Base-by-base conservation (phyloP, 2,797 vertebrate genomes). In the Xerus rutilus region DNA sequence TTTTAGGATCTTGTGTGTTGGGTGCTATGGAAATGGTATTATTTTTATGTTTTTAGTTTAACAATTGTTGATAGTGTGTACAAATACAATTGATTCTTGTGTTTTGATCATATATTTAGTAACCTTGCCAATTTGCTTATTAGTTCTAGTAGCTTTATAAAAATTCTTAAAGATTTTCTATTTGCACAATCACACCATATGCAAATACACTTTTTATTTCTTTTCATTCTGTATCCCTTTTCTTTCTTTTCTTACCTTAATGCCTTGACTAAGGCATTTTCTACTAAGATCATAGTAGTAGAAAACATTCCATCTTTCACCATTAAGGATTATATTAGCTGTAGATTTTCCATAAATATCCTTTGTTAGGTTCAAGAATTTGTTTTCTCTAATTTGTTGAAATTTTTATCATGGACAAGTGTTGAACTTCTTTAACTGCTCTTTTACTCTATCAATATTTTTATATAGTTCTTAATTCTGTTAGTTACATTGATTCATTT, bases 351-450 rank as follows among this genome's bases (percentile, higher is more conserved):
- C 32, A 59, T 59, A 59, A 59, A 89, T 76, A 83, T 21, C 54
- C 30, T 45, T 72, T 86, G 45, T 45, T 86, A 57, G 28, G 65
- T 85, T 85, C 45, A 64, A 67, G 65, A 86, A 86, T 79, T 73
- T 62, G 39, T 73, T 91, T 94, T 72, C 70, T 78, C 54, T 86
- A 45, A 72, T 79, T 84, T 85, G 43, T 78, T 70, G 64, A 84
- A n/a, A 69, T 49, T 93, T 85, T 84, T 90, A 52, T 84, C 35
- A 72, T 49, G 21, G 45, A 12, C 35, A 94, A 45, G 11, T 35
- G 21, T 91, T 72, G 17, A 79, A 65, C 79, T 91, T 86, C 35
- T 65, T 57, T 43, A 64, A 89, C 64, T 79, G 8, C 17, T 73
- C 45, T 91, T 79, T 77, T 76, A 52, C 13, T 85, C 2, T 81